Evolutionary conservation across 2,113 vertebrate genomes (phyloP), one percentile per base, ranked within the genome.

Genomic region (Siniperca chuatsi): DNA sequence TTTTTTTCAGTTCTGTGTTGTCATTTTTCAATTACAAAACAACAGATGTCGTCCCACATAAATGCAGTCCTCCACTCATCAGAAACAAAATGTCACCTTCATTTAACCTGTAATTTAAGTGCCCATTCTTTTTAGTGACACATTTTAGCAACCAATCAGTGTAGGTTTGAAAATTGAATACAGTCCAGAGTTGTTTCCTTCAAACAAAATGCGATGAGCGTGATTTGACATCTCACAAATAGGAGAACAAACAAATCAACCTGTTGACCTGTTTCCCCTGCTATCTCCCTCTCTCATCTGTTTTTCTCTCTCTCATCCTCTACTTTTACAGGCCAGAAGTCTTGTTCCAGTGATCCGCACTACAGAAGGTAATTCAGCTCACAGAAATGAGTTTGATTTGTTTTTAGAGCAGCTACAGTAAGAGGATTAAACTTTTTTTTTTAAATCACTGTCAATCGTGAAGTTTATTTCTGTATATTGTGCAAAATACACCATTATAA

Each of bases 281-380:
- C 18, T 57, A 0, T 68, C 62, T 18, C 4, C 20, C 37, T 67
- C 54, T 75, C 25, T 33, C 4, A n/a, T 18, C 8, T 25, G 4
- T 44, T 13, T 23, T 4, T 57, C 2, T 20, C 25, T 67, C 2
- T 25, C 16, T 40, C 11, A 50, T 3, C 50, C 48, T 68, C 4
- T 21, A 15, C 25, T 40, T 40, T 70, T 67, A 35, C 79, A 96
- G 95, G 95, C n/a, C 95, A 95, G 55, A 96, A 91, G 87, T 90
- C 90, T 5, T 70, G 81, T 64, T 67, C 35, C n/a, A 76, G 48
- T 65, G 94, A 95, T 44, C 67, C 67, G 0, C 40, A 81, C 29
- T 84, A 82, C 60, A 92, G 82, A 90, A 93, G 95, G 95, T 96
- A 93, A 92, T 64, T 35, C 0, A 35, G 2, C 33, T 62, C 40